Base-by-base conservation (phyloP, 2,113 vertebrate genomes). In the Psittacula cyanocephala region DNA sequence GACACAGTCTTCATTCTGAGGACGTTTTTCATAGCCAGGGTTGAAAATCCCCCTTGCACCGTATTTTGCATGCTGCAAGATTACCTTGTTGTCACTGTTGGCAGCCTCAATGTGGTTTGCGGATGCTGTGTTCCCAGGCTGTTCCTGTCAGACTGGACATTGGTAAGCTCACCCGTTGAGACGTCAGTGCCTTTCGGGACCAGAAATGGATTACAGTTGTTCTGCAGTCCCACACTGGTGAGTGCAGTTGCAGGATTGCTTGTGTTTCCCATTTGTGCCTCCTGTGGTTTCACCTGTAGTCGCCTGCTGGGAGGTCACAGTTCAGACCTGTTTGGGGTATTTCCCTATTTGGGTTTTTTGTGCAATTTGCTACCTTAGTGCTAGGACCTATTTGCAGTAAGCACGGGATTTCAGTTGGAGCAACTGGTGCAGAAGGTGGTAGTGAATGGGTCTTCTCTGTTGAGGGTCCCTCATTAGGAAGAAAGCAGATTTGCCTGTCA, bases 391-490 rank as follows among this genome's bases (percentile, higher is more conserved):
- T 8, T 3, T 88, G 49, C 20, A 46, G 18, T 7, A 23, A 0
- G 3, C 0, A 1, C 17, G 19, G 52, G 8, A 27, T 69, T 91
- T 72, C 24, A 7, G 31, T 5, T 0, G 0, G 43, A 89, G 17
- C n/a, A 68, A 50, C 29, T 55, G 13, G 25, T 17, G 18, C 43
- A 39, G 31, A 37, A 24, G 6, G 10, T 72, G 72, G 18, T 27
- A 37, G 0, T 1, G 47, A 83, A 49, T 6, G n/a, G 37, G 24
- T 49, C 24, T 78, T 33, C 49, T 70, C 80, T 88, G 23, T 5
- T 55, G 65, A 64, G 17, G 24, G 10, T 65, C 19, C 37, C 44
- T 52, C 29, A 7, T 37, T 25, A 59, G 33, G 67, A 59, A 62
- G 14, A 25, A 82, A 67, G 33, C 14, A 52, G 19, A 25, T 11